Evolutionary conservation across 2,888 invertebrate species (phyloP).

Genomic region (Diaphora mendica): DNA sequence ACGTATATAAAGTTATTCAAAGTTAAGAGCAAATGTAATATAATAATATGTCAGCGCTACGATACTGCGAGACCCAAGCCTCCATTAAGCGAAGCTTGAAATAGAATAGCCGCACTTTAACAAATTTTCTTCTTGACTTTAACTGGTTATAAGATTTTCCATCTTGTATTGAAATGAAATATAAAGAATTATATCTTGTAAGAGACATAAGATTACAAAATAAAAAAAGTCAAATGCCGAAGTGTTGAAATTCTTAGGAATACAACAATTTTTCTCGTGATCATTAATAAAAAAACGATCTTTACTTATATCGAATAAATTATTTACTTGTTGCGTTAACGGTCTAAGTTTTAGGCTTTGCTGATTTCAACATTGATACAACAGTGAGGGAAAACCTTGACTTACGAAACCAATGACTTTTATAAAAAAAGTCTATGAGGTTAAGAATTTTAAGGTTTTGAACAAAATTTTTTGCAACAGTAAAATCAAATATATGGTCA

Average conservation of each 20-base stretch:
- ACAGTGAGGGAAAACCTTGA: background rate
- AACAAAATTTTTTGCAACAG: no score
- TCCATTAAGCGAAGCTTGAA: constrained; percentile 4
- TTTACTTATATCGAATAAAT: constrained; percentile 5
- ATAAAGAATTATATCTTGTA: background rate
- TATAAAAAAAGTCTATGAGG: background rate
- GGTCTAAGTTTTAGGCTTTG: background rate
- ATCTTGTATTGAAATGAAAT: constrained; percentile 10
- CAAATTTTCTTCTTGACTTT: constrained; percentile 18
- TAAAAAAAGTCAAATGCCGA: background rate
- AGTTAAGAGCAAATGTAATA: constrained; percentile 12
- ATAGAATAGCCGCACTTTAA: constrained; percentile 1
- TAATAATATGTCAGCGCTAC: background rate
- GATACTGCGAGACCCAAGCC: constrained; percentile 24
- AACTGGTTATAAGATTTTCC: constrained; percentile 10
- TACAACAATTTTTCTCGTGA: background rate
- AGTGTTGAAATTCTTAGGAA: background rate
- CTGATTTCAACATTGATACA: background rate
- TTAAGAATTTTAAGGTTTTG: background rate
- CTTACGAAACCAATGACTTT: constrained; percentile 3
- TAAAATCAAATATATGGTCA: no score
- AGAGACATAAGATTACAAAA: background rate
- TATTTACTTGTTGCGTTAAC: background rate
- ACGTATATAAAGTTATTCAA: constrained; percentile 9
- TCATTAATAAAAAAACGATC: background rate